Base-by-base conservation (phyloP, 2,888 invertebrate genomes). In the Xestia c-nigrum region DNA sequence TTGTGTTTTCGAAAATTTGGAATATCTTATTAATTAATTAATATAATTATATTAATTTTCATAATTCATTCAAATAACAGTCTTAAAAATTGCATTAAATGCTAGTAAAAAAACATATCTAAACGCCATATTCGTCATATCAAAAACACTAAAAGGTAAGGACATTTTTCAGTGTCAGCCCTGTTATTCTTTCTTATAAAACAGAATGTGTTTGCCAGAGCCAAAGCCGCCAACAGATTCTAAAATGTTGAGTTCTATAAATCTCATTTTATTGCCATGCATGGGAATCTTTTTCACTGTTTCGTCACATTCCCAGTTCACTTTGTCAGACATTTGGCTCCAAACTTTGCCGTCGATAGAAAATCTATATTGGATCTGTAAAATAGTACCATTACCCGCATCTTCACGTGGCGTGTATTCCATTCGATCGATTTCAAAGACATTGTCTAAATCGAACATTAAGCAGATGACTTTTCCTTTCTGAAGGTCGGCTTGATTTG, bases 361-460 rank as follows among this genome's bases (percentile, higher is more conserved):
- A 79, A 86, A 85, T 72, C 89, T 91, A 79, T 94, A 95, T 81
- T 93, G 90, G 1, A 95, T 61, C 75, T 91, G 86, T 38, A 94
- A 77, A 66, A 96, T 90, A 7, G 94, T 95, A 0, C 96, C 95
- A 80, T 95, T 95, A 0, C 94, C 94, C 3, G 92, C 94, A 72
- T 95, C 94, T 19, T 90, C 87, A 4, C 95, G 91, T 1, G 95
- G 95, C 21, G 88, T 84, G 81, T 96, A 96, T 80, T 93, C 94
- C 6, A 95, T 85, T 88, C 90, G 93, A 9, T 93, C 91, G 57
- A 96, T 90, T 59, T 89, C 85, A 72, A 90, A 89, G 10, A 90
- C 74, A 40, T 85, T 74, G 10, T 90, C 89, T 46, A 94, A 87
- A 79, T 94, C 92, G 57, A 94, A 94, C 38, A 85, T 86, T 21